These are phyloP conservation scores for Porphyrio hochstetteri DNA, from an alignment of 2,113 vertebrate genomes.

Conservation along the genomic window DNA sequence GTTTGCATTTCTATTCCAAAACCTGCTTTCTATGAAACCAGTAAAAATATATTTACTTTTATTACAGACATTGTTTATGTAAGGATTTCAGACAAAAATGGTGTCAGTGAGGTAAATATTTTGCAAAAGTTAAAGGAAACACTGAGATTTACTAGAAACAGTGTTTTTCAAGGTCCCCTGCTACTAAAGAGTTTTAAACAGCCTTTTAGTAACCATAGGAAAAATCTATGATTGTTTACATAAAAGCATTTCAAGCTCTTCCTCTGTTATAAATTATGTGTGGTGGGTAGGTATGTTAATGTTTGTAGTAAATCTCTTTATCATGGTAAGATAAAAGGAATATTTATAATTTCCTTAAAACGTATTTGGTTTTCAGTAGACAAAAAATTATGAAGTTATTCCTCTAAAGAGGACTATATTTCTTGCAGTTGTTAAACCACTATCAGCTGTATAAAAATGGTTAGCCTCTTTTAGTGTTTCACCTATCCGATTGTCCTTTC, in stretches of 20 bases:
- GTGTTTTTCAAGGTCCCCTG: constrained; percentile 30
- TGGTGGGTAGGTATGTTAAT: constrained; percentile 38
- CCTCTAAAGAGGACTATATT: background rate
- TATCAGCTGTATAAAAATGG: background rate
- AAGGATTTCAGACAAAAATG: constrained; percentile 55
- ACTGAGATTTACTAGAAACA: constrained; percentile 61
- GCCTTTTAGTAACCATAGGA: constrained; percentile 62
- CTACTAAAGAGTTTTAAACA: constrained; percentile 64
- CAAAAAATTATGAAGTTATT: background rate
- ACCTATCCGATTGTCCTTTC: background rate
- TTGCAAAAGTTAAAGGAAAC: constrained; percentile 53
- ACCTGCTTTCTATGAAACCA: constrained; percentile 8
- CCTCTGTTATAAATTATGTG: constrained; percentile 63
- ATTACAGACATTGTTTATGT: constrained; percentile 60
- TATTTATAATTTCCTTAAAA: constrained; percentile 66
- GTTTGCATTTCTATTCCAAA: constrained; percentile 22
- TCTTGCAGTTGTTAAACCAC: background rate
- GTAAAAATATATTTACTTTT: constrained; percentile 67
- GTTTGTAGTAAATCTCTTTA: constrained; percentile 64
- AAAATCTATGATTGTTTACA: constrained; percentile 73
- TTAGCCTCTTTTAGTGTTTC: background rate
- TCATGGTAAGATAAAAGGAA: constrained; percentile 64
- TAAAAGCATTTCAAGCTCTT: constrained; percentile 72
- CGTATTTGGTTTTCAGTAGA: constrained; percentile 20
- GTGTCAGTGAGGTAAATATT: constrained; percentile 64